Conservation (phyloP, 2,797 vertebrate species). For the Lacerta viridis region DNA sequence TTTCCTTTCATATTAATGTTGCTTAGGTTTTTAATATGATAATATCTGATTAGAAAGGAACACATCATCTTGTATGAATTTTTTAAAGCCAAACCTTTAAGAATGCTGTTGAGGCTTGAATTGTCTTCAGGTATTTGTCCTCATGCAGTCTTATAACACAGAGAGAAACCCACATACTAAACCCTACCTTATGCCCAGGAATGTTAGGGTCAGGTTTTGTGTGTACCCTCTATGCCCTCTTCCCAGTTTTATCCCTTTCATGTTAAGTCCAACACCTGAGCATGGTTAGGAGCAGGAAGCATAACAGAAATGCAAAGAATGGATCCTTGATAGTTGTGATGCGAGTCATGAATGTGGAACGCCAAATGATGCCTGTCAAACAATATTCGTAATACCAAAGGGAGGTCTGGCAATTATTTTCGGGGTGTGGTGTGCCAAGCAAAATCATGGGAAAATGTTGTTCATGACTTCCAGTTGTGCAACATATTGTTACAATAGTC, state of each 20-base stretch:
- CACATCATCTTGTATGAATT: conserved; percentile 37
- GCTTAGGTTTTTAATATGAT: conserved; percentile 30
- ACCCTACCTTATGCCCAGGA: too few relatives aligned
- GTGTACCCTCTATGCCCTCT: too few relatives aligned
- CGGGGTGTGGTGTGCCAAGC: background rate
- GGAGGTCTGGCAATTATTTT: background rate
- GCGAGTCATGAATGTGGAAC: background rate
- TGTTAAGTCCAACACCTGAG: too few relatives aligned
- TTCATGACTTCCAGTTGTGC: background rate
- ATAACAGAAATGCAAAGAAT: conserved; percentile 13
- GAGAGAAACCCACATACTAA: too few relatives aligned
- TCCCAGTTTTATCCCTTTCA: too few relatives aligned
- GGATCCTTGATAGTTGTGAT: background rate
- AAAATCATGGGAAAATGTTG: background rate
- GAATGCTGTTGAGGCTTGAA: conserved; percentile 23
- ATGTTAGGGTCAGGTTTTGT: too few relatives aligned
- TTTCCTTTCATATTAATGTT: conserved; percentile 39
- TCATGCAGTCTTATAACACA: too few relatives aligned
- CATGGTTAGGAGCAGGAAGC: background rate
- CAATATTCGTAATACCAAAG: background rate
- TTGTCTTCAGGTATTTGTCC: too few relatives aligned
- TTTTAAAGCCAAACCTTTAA: conserved; percentile 25
- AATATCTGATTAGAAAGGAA: conserved; percentile 43
- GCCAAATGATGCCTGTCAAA: conserved; percentile 1
- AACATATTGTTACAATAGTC: background rate